Evolutionary conservation across 2,113 vertebrate species (phyloP).

Genomic region (Todiramphus saurophagus): DNA sequence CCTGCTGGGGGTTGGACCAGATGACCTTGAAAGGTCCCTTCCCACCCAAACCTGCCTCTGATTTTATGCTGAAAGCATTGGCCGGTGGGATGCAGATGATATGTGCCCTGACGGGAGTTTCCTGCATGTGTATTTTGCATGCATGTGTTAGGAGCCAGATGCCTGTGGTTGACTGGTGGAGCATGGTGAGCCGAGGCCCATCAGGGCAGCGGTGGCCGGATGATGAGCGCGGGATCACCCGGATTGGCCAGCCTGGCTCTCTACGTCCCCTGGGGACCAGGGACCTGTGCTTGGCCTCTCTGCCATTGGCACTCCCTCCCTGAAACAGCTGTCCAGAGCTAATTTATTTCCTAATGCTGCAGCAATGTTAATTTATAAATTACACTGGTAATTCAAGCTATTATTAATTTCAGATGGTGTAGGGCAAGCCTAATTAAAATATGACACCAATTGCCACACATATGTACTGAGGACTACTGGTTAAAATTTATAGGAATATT

Average conservation of each 20-base stretch:
- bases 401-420: constrained; percentile 87
- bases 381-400: constrained; percentile 82
- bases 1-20: neutral
- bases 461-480: constrained; percentile 79
- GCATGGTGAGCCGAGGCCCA: neutral
- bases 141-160: neutral
- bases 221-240: neutral
- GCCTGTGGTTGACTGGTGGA: neutral
- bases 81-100: fast-evolving
- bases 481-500: constrained; percentile 83
- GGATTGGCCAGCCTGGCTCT: neutral
- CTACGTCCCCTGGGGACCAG: neutral
- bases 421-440: constrained; percentile 86
- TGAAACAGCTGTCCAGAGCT: constrained; percentile 80
- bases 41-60: too few species aligned
- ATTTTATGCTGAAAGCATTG: neutral
- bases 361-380: constrained; percentile 85
- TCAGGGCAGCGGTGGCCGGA: fast-evolving
- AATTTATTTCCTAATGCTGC: constrained; percentile 81
- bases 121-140: neutral
- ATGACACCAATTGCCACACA: constrained; percentile 83
- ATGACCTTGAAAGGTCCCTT: neutral
- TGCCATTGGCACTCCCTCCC: constrained; percentile 46
- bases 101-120: neutral
- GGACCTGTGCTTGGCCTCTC: constrained; percentile 13